Evolutionary conservation across 2,113 vertebrate genomes (phyloP).

Genomic region (Seriola quinqueradiata): DNA sequence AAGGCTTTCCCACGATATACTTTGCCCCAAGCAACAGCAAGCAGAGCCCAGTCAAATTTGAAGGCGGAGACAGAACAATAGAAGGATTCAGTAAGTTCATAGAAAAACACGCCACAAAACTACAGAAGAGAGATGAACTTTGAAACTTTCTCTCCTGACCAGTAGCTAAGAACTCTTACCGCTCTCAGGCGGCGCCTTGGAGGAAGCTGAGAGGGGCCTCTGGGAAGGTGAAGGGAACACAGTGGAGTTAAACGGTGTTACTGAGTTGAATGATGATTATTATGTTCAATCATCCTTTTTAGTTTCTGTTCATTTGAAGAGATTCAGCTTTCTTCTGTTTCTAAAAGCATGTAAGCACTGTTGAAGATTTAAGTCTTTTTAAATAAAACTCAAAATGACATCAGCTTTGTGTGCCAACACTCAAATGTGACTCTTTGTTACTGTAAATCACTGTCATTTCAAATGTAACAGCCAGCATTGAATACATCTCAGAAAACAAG

Average conservation of each 20-base stretch:
- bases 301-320: slow-evolving; percentile 74
- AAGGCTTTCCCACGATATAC: slow-evolving; percentile 98
- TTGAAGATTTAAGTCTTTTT: slow-evolving; percentile 74
- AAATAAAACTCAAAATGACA: slow-evolving; percentile 80
- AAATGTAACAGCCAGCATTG: background rate
- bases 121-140: slow-evolving; percentile 91
- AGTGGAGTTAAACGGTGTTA: slow-evolving; percentile 56
- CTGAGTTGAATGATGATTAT: slow-evolving; percentile 65
- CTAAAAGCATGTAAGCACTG: slow-evolving; percentile 80
- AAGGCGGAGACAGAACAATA: slow-evolving; percentile 90
- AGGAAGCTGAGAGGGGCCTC: slow-evolving; percentile 8
- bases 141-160: slow-evolving; percentile 68
- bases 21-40: slow-evolving; percentile 91
- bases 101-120: slow-evolving; percentile 90
- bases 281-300: slow-evolving; percentile 59
- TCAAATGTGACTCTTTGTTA: slow-evolving; percentile 18
- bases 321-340: slow-evolving; percentile 75
- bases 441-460: background rate
- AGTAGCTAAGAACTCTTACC: slow-evolving; percentile 61
- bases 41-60: slow-evolving; percentile 92
- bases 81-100: slow-evolving; percentile 93
- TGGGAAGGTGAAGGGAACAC: slow-evolving; percentile 55
- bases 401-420: slow-evolving; percentile 25
- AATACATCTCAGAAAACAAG: background rate
- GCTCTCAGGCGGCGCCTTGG: slow-evolving; percentile 16